Evolutionary conservation across 2,113 vertebrate species (phyloP).

Genomic region (Saiga tatarica): DNA sequence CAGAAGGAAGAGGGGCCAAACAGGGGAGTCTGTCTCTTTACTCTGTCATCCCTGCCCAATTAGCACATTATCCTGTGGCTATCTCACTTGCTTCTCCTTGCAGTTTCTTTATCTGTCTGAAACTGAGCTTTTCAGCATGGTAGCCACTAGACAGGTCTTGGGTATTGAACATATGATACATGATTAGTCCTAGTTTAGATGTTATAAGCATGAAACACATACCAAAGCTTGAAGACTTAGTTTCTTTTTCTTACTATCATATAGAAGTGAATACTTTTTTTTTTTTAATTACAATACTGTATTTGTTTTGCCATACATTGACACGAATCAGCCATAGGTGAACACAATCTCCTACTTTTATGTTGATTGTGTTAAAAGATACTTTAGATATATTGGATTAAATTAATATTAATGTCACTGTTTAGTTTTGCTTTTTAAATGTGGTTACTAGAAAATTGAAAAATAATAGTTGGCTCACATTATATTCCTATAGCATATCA

Average conservation of each 20-base stretch:
- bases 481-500: not conserved
- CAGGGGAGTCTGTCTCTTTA: not conserved
- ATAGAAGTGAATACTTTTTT: not conserved
- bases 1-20: not conserved
- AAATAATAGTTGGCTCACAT: not conserved
- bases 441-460: not conserved
- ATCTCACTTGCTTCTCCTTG: not conserved
- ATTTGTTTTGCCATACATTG: too few relatives aligned
- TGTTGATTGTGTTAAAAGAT: not conserved
- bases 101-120: not conserved
- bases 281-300: too few relatives aligned
- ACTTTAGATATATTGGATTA: not conserved
- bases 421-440: not conserved
- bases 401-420: not conserved
- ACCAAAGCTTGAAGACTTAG: not conserved
- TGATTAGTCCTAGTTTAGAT: not conserved
- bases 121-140: not conserved
- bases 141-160: not conserved
- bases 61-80: not conserved
- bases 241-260: not conserved
- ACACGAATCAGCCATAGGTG: too few relatives aligned
- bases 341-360: too few relatives aligned
- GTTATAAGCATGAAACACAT: not conserved
- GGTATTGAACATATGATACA: not conserved
- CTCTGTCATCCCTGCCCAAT: not conserved